Evolutionary conservation across 2,888 invertebrate species (phyloP), one percentile per base, ranked within the genome.

Genomic region (Chymomyza procnemis): DNA sequence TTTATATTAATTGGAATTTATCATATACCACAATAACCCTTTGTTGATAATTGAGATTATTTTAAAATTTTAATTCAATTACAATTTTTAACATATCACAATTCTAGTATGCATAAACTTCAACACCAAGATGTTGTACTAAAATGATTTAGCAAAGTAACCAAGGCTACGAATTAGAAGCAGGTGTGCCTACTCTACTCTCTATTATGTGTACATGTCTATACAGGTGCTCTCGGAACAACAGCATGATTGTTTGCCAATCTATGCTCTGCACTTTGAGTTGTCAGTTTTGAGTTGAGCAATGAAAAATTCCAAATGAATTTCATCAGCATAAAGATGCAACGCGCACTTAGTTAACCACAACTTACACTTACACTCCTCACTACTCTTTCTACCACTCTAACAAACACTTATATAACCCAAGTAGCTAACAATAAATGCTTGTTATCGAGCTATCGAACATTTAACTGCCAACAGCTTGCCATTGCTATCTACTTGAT

Each of bases 381-480:
- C 2, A 22, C 22, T 26, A 4, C 54, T 19, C 19, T 41, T n/a
- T 50, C 57, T 34, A n/a, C 8, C 12, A 55, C 52, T n/a, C n/a
- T 47, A 14, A 66, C 19, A 62, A 41, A 60, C 48, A 50, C 46
- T n/a, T 26, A 26, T 26, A 26, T 26, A 26, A 26, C 52, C 55
- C 34, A 50, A 22, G 58, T 58, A 67, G 60, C 22, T 65, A 57
- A 52, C 48, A 46, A 57, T n/a, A 26, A 41, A 41, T 71, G 54
- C 56, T 57, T 67, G 67, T 67, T 67, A 60, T 63, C 59, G 66
- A 12, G 34, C 41, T 67, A 68, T 68, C 41, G 22, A 65, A 54
- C 66, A 71, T 68, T 83, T 86, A 84, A 84, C 87, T 87, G 75
- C 85, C 79, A 84, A 87, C 84, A 84, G 85, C 87, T 84, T 87